Evolutionary conservation across 2,888 invertebrate species (phyloP).

Genomic region (Drosophila quinaria): DNA sequence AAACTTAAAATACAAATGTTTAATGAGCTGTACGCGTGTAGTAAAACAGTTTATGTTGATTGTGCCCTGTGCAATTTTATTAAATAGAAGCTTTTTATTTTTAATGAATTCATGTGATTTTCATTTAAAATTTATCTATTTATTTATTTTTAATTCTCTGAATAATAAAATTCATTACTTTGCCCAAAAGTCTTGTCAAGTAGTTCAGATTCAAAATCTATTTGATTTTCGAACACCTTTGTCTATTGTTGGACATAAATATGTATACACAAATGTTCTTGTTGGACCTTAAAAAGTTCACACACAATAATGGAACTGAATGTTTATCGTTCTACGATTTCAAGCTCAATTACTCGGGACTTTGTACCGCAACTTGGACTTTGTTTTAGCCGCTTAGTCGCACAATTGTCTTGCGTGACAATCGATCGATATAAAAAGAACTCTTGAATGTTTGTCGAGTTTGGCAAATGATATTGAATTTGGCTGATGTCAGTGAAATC

Average conservation of each 20-base stretch:
- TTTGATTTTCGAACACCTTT: background rate
- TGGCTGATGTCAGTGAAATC: conserved; percentile 27
- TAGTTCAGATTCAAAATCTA: too few species aligned
- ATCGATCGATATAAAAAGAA: conserved; percentile 20
- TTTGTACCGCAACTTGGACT: conserved; percentile 50
- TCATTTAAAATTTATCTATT: too few species aligned
- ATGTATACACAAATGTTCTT: background rate
- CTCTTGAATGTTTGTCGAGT: conserved; percentile 6
- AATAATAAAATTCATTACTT: background rate
- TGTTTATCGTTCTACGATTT: conserved; percentile 42
- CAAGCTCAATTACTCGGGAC: conserved; percentile 50
- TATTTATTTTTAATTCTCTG: background rate
- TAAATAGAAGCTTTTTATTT: too few species aligned
- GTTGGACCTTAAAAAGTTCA: conserved; percentile 20
- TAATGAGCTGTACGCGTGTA: too few species aligned
- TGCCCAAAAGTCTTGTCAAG: too few species aligned
- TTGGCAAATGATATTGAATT: conserved; percentile 5
- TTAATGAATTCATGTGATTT: too few species aligned
- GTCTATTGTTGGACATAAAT: background rate
- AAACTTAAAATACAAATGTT: too few species aligned
- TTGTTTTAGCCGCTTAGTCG: conserved; percentile 18
- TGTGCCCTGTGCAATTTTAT: too few species aligned
- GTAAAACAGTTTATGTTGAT: background rate
- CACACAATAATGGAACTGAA: conserved; percentile 25
- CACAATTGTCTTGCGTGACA: conserved; percentile 33